Conservation (phyloP, 2,888 invertebrate species). For the Hypomecis atomaria region DNA sequence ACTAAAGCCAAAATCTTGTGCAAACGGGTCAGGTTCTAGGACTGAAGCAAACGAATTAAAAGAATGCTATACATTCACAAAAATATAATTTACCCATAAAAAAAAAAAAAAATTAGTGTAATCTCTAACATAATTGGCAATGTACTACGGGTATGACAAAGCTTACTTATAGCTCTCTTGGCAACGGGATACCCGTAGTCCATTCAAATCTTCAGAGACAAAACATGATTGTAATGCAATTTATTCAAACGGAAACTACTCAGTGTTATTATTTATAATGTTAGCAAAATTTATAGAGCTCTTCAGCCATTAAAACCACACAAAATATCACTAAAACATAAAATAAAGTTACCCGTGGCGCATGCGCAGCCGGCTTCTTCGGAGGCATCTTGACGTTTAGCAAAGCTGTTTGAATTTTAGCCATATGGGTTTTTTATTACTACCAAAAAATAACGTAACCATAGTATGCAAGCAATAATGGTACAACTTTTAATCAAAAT, state of each 20-base stretch:
- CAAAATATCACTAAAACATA: background rate
- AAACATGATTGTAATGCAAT: too few species aligned
- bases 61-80: background rate
- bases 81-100: background rate
- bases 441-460: background rate
- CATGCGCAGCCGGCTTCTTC: background rate
- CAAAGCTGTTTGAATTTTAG: background rate
- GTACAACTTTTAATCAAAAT: too few species aligned
- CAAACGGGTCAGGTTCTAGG: slow-evolving; percentile 7
- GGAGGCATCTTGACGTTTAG: background rate
- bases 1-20: slow-evolving; percentile 27
- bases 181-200: background rate
- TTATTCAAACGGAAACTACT: background rate
- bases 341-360: slow-evolving; percentile 1
- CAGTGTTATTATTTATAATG: background rate
- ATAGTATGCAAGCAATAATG: background rate
- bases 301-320: background rate
- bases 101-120: background rate
- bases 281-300: background rate
- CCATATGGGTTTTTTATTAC: background rate
- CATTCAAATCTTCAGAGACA: background rate
- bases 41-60: slow-evolving; percentile 7
- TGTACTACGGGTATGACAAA: slow-evolving; percentile 3
- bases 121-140: background rate
- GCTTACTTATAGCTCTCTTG: background rate